Base-by-base conservation (phyloP, 64 coral and sea anemone species). In the Pocillopora verrucosa region DNA sequence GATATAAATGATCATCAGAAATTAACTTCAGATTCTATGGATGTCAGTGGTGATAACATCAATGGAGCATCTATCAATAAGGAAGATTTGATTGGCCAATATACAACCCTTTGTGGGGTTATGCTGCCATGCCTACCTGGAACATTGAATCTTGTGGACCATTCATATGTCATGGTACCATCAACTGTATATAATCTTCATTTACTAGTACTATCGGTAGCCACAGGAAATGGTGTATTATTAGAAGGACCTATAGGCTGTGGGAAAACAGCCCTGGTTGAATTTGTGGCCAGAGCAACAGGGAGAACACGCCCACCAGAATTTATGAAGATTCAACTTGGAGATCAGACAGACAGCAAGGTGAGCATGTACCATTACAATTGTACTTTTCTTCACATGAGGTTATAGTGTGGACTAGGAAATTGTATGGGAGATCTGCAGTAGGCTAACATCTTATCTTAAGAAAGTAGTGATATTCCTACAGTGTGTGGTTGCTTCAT, bases 311-410 rank as follows among this genome's bases (percentile, higher is more conserved):
- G 68, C 4, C 70, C 93, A 30, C 97, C 97, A 67, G 72, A 75
- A 11, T 87, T 99, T 59, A 62, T 95, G 56, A 99, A 99, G 77
- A 91, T 99, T 58, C 97, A 99, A 45, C 83, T 99, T 34, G 97
- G 97, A 81, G 94, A 95, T 81, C 97, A 99, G 38, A 99, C 91
- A 61, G 97, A 99, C 41, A 95, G 97, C 62, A 99, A 99, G 97
- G 97, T 99, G 86, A 16, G 36, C 6, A 59, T 78, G 74, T 60
- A 38, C 17, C 75, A 19, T 38, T 59, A 84, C 4, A 16, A 25
- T 65, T 63, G 11, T 62, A 38, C 11, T 26, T n/a, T 36, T 13
- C 13, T 34, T 35, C 34, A 11, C n/a, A 74, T 22, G 25, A 74
- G 19, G 30, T 30, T 30, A 30, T 30, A 30, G 30, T 30, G 30